Percentiles rank a stretch among this genome's conserved stretches.
These are phyloP conservation scores for Phyto melanocephala DNA, from an alignment of 2,888 invertebrate genomes.

Conservation along the genomic window DNA sequence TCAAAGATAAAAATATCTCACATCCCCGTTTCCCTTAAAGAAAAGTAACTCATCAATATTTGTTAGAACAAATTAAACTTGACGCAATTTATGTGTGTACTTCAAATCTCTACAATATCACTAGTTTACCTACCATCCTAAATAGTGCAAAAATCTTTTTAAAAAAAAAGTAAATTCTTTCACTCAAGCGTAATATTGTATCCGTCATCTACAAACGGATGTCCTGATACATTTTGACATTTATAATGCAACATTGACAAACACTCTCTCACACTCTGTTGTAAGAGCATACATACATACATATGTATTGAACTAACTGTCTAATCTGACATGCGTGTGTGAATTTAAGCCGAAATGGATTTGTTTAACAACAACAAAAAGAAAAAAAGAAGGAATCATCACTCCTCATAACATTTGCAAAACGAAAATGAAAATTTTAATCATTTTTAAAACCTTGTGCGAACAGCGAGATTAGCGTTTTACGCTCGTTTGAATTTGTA, in stretches of 20 bases:
- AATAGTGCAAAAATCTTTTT: not conserved
- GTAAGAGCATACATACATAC: not conserved
- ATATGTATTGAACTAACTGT: constrained; percentile 49
- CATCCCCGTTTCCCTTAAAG: not conserved
- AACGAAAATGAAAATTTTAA: constrained; percentile 28
- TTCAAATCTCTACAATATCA: not conserved
- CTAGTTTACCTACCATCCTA: not conserved
- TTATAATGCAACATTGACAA: constrained; percentile 45
- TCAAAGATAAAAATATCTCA: too few species aligned
- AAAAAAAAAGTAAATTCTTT: constrained; percentile 30
- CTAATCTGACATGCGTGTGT: constrained; percentile 74
- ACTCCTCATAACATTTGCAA: constrained; percentile 28
- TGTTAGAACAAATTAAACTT: constrained; percentile 27
- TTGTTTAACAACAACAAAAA: constrained; percentile 71
- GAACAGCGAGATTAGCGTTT: constrained; percentile 76
- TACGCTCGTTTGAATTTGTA: constrained; percentile 78
- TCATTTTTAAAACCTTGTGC: constrained; percentile 65
- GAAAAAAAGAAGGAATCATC: not conserved
- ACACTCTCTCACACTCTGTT: not conserved
- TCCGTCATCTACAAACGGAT: constrained; percentile 53
- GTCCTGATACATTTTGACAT: constrained; percentile 67
- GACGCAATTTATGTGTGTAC: constrained; percentile 8
- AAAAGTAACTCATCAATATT: not conserved
- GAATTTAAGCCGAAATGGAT: constrained; percentile 68
- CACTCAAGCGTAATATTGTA: constrained; percentile 56